Evolutionary conservation across 1,140 invertebrate genomes (phyloP).

Genomic region (silkworm (Bombyx mori)): ASM3026992v2 NC_085121.1:12324501-12325000

Average conservation of each 20-base stretch:
- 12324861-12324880: no score
- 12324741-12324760: background rate
- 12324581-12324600: constrained; percentile 81
- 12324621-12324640: constrained; percentile 90
- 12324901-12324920: no score
- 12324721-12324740: background rate
- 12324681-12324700: constrained; percentile 75
- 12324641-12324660: constrained; percentile 93
- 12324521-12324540: constrained; percentile 77
- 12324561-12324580: constrained; percentile 91
- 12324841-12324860: no score
- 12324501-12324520: constrained; percentile 82
- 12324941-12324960: no score
- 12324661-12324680: constrained; percentile 92
- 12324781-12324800: no score
- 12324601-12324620: constrained; percentile 84
- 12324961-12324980: no score
- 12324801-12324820: no score
- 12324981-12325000: no score
- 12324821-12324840: no score
- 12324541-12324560: constrained; percentile 84
- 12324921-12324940: no score
- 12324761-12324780: background rate
- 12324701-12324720: background rate
- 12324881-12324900: no score